Base-by-base conservation (phyloP, 2,888 invertebrate species). In the Volucella inanis region DNA sequence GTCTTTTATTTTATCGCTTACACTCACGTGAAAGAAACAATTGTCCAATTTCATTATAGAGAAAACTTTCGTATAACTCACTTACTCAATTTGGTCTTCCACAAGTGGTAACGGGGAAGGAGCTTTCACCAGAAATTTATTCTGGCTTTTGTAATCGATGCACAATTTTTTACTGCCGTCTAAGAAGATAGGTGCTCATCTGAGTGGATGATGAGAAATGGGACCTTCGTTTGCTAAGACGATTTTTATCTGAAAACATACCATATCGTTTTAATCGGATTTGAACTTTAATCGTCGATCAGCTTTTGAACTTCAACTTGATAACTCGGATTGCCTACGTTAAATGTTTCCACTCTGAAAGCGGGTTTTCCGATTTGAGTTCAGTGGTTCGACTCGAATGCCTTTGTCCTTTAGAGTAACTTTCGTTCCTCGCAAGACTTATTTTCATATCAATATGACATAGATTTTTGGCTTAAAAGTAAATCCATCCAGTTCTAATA, bases 21-120 rank as follows among this genome's bases (percentile, higher is more conserved):
- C 47, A 49, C 22, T 47, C 2, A 59, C 59, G 43, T 59, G 41
- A 18, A 59, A 59, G 43, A 59, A 59, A 8, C 59, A 12, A 59
- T 59, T 59, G 18, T 45, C 43, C 14, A 15, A 18, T 45, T 59
- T 41, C 12, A 59, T 10, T 59, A 41, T 59, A 2, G 59, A 59
- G 14, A 43, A 59, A 39, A 59, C 43, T 18, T 59, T 59, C 0
- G 64, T 38, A n/a, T 38, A 12, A n/a, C 50, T 50, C 31, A 6
- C 6, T 6, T 31, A 6, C 6, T 31, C 31, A 38, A 50, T 12
- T 15, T 14, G 11, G 45, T 62, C 62, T 3, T 39, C 39, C 39
- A 57, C 14, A 38, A 57, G 22, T n/a, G 57, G 39, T 39, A 57
- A 57, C 6, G 4, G 6, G 1, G 6, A 31, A 6, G 6, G 4